Conservation (phyloP, 1,140 invertebrate genomes). For the Arion vulgaris region DNA sequence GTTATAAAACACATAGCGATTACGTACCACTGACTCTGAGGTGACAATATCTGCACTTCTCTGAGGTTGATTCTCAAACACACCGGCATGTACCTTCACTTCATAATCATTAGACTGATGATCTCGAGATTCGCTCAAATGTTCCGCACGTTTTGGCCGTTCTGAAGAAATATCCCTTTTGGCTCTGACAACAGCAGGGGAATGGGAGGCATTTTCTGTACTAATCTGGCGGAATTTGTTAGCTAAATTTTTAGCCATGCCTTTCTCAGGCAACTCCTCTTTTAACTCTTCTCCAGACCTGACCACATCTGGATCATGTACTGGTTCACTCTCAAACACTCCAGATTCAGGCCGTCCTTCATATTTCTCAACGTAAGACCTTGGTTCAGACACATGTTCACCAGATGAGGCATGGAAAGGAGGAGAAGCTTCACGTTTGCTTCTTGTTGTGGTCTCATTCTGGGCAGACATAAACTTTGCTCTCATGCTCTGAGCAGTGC, state of each 20-base stretch:
- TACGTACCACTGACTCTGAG: constrained; percentile 42
- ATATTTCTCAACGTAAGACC: constrained; percentile 51
- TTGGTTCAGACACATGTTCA: constrained; percentile 61
- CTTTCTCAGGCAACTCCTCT: constrained; percentile 60
- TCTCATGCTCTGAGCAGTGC: constrained; percentile 57
- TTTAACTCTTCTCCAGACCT: constrained; percentile 54
- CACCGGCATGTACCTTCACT: constrained; percentile 57
- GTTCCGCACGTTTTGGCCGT: constrained; percentile 51
- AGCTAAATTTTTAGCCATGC: constrained; percentile 60
- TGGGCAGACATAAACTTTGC: constrained; percentile 50
- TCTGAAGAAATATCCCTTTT: constrained; percentile 48
- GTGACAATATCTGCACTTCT: constrained; percentile 55
- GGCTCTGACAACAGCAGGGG: neutral
- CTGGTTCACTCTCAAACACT: constrained; percentile 64
- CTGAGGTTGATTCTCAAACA: constrained; percentile 63
- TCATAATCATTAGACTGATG: constrained; percentile 51
- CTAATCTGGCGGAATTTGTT: constrained; percentile 58
- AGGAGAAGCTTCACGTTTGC: constrained; percentile 45
- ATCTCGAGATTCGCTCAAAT: constrained; percentile 57
- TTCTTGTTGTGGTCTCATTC: neutral
- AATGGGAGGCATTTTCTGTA: neutral
- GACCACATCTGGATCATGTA: constrained; percentile 51
- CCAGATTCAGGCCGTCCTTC: constrained; percentile 60
- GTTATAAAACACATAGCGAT: too few species aligned
- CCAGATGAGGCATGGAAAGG: constrained; percentile 31